These are phyloP conservation scores for Micrasema longulum DNA, from an alignment of 1,140 invertebrate species.

Conservation along the genomic window DNA sequence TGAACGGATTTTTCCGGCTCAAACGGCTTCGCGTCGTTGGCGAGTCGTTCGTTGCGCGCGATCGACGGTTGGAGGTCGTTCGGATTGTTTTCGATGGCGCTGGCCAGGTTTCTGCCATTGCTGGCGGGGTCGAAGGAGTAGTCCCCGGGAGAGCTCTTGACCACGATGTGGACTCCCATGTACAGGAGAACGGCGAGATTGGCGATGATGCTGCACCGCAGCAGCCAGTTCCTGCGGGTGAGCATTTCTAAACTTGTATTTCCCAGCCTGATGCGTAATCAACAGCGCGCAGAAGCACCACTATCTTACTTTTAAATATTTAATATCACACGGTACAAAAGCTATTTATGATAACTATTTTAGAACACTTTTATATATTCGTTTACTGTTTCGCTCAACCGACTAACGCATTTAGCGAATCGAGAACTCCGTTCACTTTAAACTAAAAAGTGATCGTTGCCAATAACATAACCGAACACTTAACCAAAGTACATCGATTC, in stretches of 20 bases:
- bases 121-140: conserved; percentile 41
- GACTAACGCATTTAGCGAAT: too few relatives aligned
- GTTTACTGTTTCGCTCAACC: too few relatives aligned
- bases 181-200: conserved; percentile 79
- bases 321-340: conserved; percentile 21
- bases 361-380: conserved; percentile 3
- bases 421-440: not conserved
- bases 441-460: conserved; percentile 1
- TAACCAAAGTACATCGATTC: not conserved
- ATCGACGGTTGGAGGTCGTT: conserved; percentile 49
- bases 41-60: conserved; percentile 56
- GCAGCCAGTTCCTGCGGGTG: conserved; percentile 76
- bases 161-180: conserved; percentile 70
- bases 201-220: conserved; percentile 79
- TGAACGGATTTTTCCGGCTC: conserved; percentile 57
- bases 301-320: conserved; percentile 16
- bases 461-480: not conserved
- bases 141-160: conserved; percentile 49
- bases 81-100: conserved; percentile 59
- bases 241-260: conserved; percentile 57
- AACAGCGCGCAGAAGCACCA: not conserved
- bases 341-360: conserved; percentile 1
- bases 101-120: conserved; percentile 25
- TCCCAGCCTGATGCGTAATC: not conserved
- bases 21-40: conserved; percentile 57